Evolutionary conservation across 1,140 invertebrate species (phyloP).

Genomic region (Drosophila subpulchrella): DNA sequence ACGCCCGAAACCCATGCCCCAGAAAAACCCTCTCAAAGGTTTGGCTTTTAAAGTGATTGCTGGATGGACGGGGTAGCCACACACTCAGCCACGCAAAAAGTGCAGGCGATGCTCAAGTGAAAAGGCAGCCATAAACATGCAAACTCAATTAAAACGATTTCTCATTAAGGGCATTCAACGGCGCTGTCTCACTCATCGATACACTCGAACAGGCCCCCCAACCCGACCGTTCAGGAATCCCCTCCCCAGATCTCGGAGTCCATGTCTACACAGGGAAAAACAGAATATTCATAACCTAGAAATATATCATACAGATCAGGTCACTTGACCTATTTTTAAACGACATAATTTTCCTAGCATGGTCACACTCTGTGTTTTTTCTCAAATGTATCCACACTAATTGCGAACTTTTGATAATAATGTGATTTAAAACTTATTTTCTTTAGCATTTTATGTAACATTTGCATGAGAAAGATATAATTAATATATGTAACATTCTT

Average conservation of each 20-base stretch:
- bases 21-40: conserved; percentile 28
- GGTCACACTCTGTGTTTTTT: too few relatives aligned
- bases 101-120: conserved; percentile 53
- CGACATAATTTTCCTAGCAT: too few relatives aligned
- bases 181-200: conserved; percentile 69
- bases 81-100: conserved; percentile 28
- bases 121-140: conserved; percentile 83
- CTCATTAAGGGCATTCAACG: conserved; percentile 82
- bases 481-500: too few relatives aligned
- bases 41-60: conserved; percentile 62
- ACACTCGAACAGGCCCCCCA: conserved; percentile 36
- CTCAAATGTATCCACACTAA: too few relatives aligned
- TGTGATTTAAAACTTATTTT: too few relatives aligned
- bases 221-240: neutral
- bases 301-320: neutral
- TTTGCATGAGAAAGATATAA: too few relatives aligned
- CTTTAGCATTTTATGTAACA: too few relatives aligned
- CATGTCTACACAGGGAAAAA: conserved; percentile 13
- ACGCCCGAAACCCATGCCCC: too few relatives aligned
- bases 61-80: conserved; percentile 9
- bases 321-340: neutral
- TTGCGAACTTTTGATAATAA: neutral
- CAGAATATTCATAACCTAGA: neutral
- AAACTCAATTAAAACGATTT: conserved; percentile 84
- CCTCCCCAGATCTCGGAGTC: conserved; percentile 8